phyloP scores from a whole-genome alignment of 2,797 vertebrate species.

The Halcyon smyrnensis region DNA sequence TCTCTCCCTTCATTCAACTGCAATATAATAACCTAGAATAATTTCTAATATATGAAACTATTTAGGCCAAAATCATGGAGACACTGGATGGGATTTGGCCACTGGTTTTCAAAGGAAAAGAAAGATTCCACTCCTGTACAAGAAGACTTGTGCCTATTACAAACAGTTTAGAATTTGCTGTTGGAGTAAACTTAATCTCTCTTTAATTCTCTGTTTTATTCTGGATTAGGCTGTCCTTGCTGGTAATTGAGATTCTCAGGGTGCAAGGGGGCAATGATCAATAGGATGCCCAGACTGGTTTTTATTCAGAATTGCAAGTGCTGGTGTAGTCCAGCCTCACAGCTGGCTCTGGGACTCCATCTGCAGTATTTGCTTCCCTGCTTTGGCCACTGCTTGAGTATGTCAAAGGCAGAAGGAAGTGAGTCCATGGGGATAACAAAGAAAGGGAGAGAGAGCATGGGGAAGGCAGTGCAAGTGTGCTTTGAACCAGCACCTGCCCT shows the following conservation, averaged over 20 bases:
- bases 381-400: not conserved
- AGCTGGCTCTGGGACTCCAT: not conserved
- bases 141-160: not conserved
- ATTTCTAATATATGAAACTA: not conserved
- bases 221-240: not conserved
- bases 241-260: not conserved
- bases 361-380: not conserved
- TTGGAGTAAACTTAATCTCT: conserved; percentile 24
- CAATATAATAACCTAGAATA: not conserved
- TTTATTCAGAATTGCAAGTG: not conserved
- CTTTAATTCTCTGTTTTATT: not conserved
- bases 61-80: not conserved
- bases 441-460: not conserved
- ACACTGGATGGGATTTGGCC: not conserved
- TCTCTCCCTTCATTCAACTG: not conserved
- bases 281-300: not conserved
- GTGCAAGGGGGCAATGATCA: not conserved
- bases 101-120: not conserved
- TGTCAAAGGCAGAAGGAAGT: not conserved
- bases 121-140: not conserved
- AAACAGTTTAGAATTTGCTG: not conserved
- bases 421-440: not conserved
- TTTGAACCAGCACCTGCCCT: not conserved
- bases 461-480: not conserved
- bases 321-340: not conserved